These are phyloP conservation scores for Margarornis squamiger DNA, from an alignment of 2,797 vertebrate species.

Conservation along the genomic window DNA sequence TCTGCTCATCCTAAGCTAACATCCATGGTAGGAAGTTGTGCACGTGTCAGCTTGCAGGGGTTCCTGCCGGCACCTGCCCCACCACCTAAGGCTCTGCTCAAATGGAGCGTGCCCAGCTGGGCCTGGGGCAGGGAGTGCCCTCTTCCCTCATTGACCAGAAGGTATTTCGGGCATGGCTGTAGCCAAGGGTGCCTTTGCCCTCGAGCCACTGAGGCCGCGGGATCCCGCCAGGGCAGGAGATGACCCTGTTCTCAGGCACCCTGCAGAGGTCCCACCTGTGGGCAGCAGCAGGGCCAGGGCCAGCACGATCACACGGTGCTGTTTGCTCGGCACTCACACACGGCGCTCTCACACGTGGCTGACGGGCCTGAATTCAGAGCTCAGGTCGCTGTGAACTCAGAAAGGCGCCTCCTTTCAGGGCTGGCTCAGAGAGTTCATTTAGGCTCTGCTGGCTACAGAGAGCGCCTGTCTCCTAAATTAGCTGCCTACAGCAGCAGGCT, in stretches of 20 bases:
- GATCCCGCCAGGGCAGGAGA: neutral
- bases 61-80: neutral
- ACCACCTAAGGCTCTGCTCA: neutral
- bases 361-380: neutral
- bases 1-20: neutral
- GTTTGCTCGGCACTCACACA: neutral
- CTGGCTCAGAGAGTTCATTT: neutral
- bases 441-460: neutral
- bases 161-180: fast-evolving
- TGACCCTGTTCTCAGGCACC: neutral
- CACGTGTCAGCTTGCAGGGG: neutral
- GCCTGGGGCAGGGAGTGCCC: neutral
- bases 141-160: neutral
- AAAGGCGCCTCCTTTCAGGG: neutral
- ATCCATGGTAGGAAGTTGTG: neutral
- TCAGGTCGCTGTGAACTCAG: fast-evolving
- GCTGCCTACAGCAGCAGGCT: neutral
- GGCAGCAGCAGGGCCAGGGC: neutral
- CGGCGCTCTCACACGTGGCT: neutral
- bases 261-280: neutral
- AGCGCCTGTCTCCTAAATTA: neutral
- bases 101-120: fast-evolving
- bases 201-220: neutral
- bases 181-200: neutral
- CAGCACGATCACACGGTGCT: neutral